Evolutionary conservation across 2,888 invertebrate species (phyloP).

Genomic region (Acholoe squamosa): DNA sequence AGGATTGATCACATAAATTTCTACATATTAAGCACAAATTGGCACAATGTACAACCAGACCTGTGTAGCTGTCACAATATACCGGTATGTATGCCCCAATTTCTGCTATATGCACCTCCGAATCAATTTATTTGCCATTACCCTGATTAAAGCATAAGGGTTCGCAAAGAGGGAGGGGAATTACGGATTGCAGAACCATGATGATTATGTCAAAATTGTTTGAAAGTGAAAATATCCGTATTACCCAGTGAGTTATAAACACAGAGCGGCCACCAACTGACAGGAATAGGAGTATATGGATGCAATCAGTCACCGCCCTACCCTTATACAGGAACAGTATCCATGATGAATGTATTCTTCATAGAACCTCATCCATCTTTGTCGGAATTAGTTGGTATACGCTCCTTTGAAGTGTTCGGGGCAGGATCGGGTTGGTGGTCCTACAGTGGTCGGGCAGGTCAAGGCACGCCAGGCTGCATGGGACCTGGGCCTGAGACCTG

Average conservation of each 20-base stretch:
- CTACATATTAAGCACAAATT: no score
- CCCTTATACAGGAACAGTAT: background rate
- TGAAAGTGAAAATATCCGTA: background rate
- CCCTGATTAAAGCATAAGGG: background rate
- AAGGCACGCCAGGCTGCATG: background rate
- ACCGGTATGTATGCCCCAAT: no score
- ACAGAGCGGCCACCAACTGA: background rate
- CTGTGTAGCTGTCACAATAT: no score
- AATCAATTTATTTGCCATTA: background rate
- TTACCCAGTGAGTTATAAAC: background rate
- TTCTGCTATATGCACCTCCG: no score
- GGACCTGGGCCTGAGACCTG: no score
- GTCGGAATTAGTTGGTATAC: background rate
- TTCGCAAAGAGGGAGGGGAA: background rate
- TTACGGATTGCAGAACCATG: background rate
- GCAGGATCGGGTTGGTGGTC: background rate
- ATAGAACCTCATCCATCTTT: conserved; percentile 32
- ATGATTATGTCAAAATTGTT: background rate
- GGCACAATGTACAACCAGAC: no score
- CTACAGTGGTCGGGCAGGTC: background rate
- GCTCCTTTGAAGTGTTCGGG: background rate
- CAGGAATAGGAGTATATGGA: conserved; percentile 2
- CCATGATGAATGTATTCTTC: conserved; percentile 9
- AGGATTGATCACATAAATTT: no score
- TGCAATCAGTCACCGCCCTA: background rate